These are phyloP conservation scores for Rhopilema esculentum DNA, from an alignment of 30 jellyfish, hydroid and myxozoan genomes.

Conservation along the genomic window DNA sequence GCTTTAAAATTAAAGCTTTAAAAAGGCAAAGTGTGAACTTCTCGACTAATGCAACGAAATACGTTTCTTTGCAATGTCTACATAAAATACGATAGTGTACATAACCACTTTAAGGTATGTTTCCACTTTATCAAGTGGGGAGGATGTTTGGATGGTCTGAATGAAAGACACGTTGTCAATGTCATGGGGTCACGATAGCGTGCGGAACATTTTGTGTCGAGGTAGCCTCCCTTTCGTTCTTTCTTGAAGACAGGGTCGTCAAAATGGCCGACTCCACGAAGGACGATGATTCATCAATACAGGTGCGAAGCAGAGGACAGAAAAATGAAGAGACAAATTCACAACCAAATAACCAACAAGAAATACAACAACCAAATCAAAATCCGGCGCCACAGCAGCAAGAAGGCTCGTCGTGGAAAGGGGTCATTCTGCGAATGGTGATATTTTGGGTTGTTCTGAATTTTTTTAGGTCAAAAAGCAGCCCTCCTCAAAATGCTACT, in stretches of 20 bases:
- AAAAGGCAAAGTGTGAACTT: too few relatives aligned
- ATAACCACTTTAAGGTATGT: too few relatives aligned
- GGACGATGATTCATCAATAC: constrained; percentile 40
- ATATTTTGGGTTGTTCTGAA: constrained; percentile 86
- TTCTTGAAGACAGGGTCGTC: not conserved
- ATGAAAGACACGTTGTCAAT: too few relatives aligned
- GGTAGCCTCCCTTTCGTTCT: constrained; percentile 18
- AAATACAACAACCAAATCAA: constrained; percentile 22
- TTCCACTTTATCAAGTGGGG: too few relatives aligned
- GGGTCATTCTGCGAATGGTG: constrained; percentile 79
- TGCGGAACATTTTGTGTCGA: not conserved
- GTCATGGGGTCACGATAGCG: not conserved
- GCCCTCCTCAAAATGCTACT: constrained; percentile 13
- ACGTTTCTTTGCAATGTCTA: too few relatives aligned
- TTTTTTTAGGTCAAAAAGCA: constrained; percentile 72
- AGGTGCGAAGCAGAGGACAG: constrained; percentile 40
- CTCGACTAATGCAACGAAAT: too few relatives aligned
- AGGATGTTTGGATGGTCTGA: too few relatives aligned
- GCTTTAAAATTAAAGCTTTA: too few relatives aligned
- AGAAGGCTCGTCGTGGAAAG: constrained; percentile 88
- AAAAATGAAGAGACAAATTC: constrained; percentile 1
- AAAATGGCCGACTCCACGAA: constrained; percentile 21
- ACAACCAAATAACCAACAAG: not conserved
- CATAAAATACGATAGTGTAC: too few relatives aligned
- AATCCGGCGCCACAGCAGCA: constrained; percentile 71